Percentiles rank a stretch among this genome's conserved stretches.
Conservation (phyloP, 2,797 vertebrate genomes). For the Ptychobarbus kaznakovi region DNA sequence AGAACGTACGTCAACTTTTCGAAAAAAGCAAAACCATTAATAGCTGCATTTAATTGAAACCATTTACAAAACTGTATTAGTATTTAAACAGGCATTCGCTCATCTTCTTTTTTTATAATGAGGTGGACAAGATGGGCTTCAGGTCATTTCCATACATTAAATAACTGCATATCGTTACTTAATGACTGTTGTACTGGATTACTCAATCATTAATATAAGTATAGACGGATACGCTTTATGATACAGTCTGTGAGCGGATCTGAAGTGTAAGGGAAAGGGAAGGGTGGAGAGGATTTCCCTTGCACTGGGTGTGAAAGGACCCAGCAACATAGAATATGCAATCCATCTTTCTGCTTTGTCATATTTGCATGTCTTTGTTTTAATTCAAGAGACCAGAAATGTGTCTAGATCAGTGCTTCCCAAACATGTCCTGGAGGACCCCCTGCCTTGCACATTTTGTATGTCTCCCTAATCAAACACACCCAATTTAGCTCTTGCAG, state of each 20-base stretch:
- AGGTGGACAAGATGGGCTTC: not conserved
- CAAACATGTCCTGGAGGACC: too few species aligned
- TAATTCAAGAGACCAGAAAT: not conserved
- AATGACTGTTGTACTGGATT: not conserved
- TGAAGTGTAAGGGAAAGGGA: conserved; percentile 55
- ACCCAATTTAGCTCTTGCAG: too few species aligned
- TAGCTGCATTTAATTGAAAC: too few species aligned
- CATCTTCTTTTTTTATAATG: not conserved
- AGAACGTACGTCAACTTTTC: too few species aligned
- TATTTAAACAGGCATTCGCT: not conserved
- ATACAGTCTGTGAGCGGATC: not conserved
- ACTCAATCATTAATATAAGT: not conserved
- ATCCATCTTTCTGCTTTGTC: not conserved
- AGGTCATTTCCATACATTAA: not conserved
- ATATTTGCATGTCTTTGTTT: not conserved
- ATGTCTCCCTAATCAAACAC: too few species aligned
- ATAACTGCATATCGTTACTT: not conserved
- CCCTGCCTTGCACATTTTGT: too few species aligned
- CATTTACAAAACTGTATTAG: not conserved
- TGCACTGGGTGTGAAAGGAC: conserved; percentile 30
- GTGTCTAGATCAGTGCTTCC: too few species aligned
- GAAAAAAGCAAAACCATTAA: not conserved
- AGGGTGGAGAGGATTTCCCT: conserved; percentile 63
- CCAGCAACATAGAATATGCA: not conserved
- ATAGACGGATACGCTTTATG: not conserved